These are phyloP conservation scores for Peromyscus melanophrys DNA, from an alignment of 2,797 vertebrate species.

Conservation along the genomic window DNA sequence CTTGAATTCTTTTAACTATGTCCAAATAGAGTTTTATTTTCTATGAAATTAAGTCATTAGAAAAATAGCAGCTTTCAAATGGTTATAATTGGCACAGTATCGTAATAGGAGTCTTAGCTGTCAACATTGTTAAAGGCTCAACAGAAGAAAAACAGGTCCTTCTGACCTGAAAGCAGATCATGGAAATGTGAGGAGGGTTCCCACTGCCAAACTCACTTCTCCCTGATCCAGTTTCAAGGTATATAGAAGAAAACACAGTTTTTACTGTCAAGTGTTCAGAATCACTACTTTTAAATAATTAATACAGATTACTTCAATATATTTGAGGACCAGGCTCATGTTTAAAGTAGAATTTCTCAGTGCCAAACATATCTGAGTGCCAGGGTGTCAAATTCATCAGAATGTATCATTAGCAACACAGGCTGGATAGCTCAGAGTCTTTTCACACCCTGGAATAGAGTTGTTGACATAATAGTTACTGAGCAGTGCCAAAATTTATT, in stretches of 20 bases:
- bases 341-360: conserved; percentile 53
- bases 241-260: conserved; percentile 60
- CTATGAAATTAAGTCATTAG: conserved; percentile 66
- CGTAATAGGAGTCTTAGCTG: conserved; percentile 45
- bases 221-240: conserved; percentile 65
- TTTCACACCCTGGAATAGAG: not conserved
- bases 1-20: conserved; percentile 59
- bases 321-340: conserved; percentile 22
- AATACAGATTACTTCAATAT: conserved; percentile 60
- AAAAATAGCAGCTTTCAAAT: conserved; percentile 62
- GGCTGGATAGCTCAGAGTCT: not conserved
- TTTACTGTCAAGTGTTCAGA: conserved; percentile 40
- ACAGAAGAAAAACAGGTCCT: conserved; percentile 33
- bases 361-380: not conserved
- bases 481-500: conserved; percentile 35
- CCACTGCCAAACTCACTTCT: conserved; percentile 71
- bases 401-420: not conserved
- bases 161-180: conserved; percentile 11
- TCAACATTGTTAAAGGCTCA: conserved; percentile 38
- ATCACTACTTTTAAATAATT: conserved; percentile 65
- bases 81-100: conserved; percentile 58
- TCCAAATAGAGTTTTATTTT: conserved; percentile 54
- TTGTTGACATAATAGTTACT: not conserved
- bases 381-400: not conserved
- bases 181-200: conserved; percentile 16